Base-by-base conservation (phyloP, 2,113 vertebrate species). In the Vanacampus margaritifer region DNA sequence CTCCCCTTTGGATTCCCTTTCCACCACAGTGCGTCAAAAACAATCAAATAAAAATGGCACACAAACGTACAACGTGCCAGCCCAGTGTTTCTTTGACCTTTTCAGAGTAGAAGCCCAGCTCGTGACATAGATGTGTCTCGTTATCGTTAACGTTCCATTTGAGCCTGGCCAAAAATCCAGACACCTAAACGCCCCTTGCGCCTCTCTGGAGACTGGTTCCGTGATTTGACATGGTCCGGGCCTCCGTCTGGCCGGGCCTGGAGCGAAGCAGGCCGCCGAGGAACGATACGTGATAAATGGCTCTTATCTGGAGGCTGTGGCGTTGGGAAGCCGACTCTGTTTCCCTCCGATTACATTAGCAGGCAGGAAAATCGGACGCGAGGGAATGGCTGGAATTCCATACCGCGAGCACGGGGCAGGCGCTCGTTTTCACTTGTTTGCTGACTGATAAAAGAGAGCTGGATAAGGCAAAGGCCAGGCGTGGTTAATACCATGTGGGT, bases 311-410 rank as follows among this genome's bases (percentile, higher is more conserved):
- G 72, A 82, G 83, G 80, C 84, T 73, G 75, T 74, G 83, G 86
- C 71, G 74, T 85, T 88, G 79, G 78, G 84, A 89, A 91, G 89
- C 79, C 72, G 65, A 68, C 81, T 84, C 76, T 81, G 81, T 90
- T 94, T 92, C 91, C 87, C 88, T 89, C 63, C 60, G 76, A 87
- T 90, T 92, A 88, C 76, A 89, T 86, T 74, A 86, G 11, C 43
- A 89, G 87, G 86, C 75, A 93, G 89, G 89, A 94, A 94, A 85
- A 87, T 85, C 80, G 87, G 78, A 88, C 79, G 74, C 9, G 23
- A 82, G 60, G 70, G 81, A 91, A 88, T 89, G 80, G 66, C 82
- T 89, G 79, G 80, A 92, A 89, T 79, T 89, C 76, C 82, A 89
- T 79, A 80, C 70, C 85, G 70, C 43, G 54, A 7, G 54, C 54